Percentiles rank a stretch among this genome's conserved stretches.
These are phyloP conservation scores for Oostethus manadensis DNA, from an alignment of 2,113 vertebrate genomes.

Conservation along the genomic window DNA sequence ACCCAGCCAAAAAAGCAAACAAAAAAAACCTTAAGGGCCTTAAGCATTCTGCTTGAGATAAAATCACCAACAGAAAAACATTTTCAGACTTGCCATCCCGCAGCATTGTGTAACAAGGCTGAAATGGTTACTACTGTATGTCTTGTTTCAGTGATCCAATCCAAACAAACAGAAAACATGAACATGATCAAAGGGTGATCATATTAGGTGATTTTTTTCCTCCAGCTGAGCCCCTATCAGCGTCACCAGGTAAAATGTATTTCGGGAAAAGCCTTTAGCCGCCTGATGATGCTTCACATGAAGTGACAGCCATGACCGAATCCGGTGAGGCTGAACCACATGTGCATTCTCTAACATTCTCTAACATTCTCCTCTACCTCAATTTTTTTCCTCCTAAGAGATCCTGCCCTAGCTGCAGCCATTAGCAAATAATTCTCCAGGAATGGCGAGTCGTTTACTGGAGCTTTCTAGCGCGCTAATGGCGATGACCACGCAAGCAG, in stretches of 20 bases:
- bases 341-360: slow-evolving; percentile 31
- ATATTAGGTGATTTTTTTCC: too few species aligned
- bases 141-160: too few species aligned
- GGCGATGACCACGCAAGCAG: slow-evolving; percentile 33
- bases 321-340: slow-evolving; percentile 42
- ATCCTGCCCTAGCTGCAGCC: slow-evolving; percentile 46
- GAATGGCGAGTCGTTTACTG: slow-evolving; percentile 54
- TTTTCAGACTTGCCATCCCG: too few species aligned
- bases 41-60: too few species aligned
- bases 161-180: too few species aligned
- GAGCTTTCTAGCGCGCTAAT: slow-evolving; percentile 36
- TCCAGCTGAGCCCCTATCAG: too few species aligned
- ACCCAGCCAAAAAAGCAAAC: too few species aligned
- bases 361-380: slow-evolving; percentile 6
- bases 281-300: slow-evolving; percentile 44
- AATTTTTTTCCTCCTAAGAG: slow-evolving; percentile 23
- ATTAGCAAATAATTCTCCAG: slow-evolving; percentile 62
- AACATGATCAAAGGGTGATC: too few species aligned
- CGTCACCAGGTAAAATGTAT: slow-evolving; percentile 22
- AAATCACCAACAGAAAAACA: too few species aligned
- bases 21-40: too few species aligned
- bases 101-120: too few species aligned
- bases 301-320: slow-evolving; percentile 39
- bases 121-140: too few species aligned
- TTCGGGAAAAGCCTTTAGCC: slow-evolving; percentile 46